Percentiles rank a stretch among this genome's conserved stretches.
phyloP scores from a whole-genome alignment of 2,113 vertebrate species.

The Hypocryptadius cinnamomeus region DNA sequence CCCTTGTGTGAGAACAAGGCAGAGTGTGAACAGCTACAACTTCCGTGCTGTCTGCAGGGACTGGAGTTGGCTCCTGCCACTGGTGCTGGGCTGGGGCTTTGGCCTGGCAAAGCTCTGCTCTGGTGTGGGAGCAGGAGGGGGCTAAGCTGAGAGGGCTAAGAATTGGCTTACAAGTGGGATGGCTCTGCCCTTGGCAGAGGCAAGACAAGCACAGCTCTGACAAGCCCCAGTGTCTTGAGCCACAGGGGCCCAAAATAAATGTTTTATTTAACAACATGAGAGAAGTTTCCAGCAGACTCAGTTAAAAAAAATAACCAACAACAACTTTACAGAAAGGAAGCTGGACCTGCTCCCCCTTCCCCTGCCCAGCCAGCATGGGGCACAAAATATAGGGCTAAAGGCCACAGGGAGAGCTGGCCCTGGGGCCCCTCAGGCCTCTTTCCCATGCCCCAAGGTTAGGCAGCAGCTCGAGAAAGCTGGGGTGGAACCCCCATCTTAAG shows the following conservation, averaged over 20 bases:
- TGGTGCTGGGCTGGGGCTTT: background rate
- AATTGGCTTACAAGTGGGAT: background rate
- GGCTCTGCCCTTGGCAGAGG: background rate
- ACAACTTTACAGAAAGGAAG: conserved; percentile 45
- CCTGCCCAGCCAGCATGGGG: background rate
- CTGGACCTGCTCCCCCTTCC: background rate
- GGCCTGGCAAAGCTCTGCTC: background rate
- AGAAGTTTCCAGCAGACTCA: conserved; percentile 25
- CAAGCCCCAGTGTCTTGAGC: conserved; percentile 21
- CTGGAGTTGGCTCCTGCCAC: background rate
- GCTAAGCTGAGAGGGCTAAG: background rate
- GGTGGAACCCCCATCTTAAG: background rate
- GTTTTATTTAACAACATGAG: conserved; percentile 64
- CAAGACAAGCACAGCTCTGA: background rate
- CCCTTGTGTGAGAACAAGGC: background rate
- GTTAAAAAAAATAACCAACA: conserved; percentile 13
- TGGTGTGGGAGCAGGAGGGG: background rate
- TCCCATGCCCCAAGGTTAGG: background rate
- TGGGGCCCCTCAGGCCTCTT: background rate
- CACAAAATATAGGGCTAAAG: background rate
- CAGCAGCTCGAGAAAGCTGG: background rate
- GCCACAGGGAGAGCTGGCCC: background rate
- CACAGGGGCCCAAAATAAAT: conserved; percentile 54
- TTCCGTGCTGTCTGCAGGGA: fast-evolving
- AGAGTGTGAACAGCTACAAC: background rate